A percentile compares a stretch with the other conserved stretches of the same genome.
phyloP scores from a whole-genome alignment of 2,888 invertebrate species.

The Drosophila infuscata region DNA sequence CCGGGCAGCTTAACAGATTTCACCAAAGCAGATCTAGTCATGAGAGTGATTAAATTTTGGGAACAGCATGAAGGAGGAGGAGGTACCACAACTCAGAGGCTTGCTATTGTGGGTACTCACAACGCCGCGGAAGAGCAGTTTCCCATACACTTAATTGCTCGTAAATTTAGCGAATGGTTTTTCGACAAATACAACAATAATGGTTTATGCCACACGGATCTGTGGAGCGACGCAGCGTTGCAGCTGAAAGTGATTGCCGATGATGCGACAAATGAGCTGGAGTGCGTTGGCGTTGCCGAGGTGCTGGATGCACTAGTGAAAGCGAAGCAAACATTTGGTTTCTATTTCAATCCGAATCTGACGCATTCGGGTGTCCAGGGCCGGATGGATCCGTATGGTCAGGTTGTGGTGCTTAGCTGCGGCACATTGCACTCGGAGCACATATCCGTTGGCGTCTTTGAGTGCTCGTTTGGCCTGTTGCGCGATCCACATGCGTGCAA shows the following conservation, averaged over 20 bases:
- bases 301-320: conserved; percentile 84
- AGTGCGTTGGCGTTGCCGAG: conserved; percentile 55
- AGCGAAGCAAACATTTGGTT: conserved; percentile 84
- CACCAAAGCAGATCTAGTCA: conserved; percentile 86
- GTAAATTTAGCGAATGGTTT: conserved; percentile 88
- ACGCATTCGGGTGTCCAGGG: conserved; percentile 87
- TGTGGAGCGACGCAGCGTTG: conserved; percentile 86
- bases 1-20: conserved; percentile 85
- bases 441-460: conserved; percentile 87
- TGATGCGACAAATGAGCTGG: conserved; percentile 65
- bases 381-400: conserved; percentile 87
- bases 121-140: conserved; percentile 37
- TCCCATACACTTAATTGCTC: conserved; percentile 85
- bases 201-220: conserved; percentile 86
- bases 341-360: conserved; percentile 88
- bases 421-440: conserved; percentile 87
- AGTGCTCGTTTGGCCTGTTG: conserved; percentile 88
- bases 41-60: conserved; percentile 86
- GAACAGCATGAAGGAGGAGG: conserved; percentile 39
- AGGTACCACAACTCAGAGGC: background rate
- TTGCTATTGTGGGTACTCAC: background rate
- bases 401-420: conserved; percentile 87
- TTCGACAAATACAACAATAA: conserved; percentile 85
- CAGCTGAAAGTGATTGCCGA: conserved; percentile 71
- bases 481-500: conserved; percentile 88